phyloP scores from a whole-genome alignment of 2,797 vertebrate species.

The Dendrocincla fuliginosa region DNA sequence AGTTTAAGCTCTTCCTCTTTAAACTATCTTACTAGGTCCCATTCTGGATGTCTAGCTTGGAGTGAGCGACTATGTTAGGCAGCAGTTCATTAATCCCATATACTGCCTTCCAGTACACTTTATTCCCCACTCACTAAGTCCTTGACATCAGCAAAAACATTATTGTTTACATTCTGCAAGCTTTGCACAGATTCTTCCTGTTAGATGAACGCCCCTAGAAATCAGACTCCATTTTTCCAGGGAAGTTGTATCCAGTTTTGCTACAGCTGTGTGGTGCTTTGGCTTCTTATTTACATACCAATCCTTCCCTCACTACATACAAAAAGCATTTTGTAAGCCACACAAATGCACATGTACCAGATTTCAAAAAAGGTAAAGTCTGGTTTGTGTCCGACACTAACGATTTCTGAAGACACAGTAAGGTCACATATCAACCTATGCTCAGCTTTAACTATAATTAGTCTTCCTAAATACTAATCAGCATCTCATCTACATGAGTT shows the following conservation, averaged over 20 bases:
- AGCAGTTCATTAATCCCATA: neutral
- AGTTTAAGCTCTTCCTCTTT: neutral
- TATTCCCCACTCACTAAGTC: neutral
- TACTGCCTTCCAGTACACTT: neutral
- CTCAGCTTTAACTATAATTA: conserved; percentile 19
- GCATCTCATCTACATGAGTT: neutral
- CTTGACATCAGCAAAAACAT: conserved; percentile 11
- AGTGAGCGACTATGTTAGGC: neutral
- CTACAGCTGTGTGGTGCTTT: neutral
- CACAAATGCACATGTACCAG: neutral
- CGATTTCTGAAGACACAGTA: neutral
- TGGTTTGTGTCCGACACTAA: neutral
- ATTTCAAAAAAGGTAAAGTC: neutral
- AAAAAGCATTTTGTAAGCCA: neutral
- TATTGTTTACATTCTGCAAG: neutral
- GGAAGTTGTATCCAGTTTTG: neutral
- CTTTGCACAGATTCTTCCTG: conserved; percentile 25
- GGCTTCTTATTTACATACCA: conserved; percentile 36
- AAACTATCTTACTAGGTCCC: neutral
- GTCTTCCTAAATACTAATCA: conserved; percentile 12
- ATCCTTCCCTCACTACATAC: neutral
- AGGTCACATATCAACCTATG: neutral
- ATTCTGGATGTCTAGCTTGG: neutral
- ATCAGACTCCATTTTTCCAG: conserved; percentile 38
- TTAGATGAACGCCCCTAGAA: neutral